Evolutionary conservation across 2,113 vertebrate species (phyloP).

Genomic region (Semnornis frantzii): DNA sequence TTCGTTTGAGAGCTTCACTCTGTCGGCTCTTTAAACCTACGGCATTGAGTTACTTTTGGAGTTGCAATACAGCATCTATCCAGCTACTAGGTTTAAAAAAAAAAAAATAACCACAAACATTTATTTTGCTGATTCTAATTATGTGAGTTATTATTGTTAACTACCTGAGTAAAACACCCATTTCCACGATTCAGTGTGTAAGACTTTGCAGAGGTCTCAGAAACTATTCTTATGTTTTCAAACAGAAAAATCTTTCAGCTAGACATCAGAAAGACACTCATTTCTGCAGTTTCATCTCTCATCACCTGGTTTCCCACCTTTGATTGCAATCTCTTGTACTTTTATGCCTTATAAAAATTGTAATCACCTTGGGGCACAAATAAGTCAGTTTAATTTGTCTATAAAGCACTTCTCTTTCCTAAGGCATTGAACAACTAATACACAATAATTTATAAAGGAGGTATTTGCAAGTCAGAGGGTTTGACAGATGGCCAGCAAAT

Average conservation of each 20-base stretch:
- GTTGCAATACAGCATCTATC: neutral
- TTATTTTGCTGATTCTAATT: neutral
- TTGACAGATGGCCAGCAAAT: neutral
- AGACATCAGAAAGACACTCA: neutral
- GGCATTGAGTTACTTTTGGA: neutral
- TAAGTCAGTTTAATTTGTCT: constrained; percentile 24
- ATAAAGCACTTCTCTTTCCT: neutral
- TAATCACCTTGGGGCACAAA: neutral
- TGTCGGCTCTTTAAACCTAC: no score
- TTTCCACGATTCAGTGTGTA: neutral
- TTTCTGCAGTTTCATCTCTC: neutral
- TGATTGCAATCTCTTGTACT: neutral
- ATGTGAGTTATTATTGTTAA: neutral
- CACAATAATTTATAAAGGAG: neutral
- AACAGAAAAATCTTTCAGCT: neutral
- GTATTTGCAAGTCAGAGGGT: neutral
- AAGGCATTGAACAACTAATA: neutral
- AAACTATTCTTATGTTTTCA: neutral
- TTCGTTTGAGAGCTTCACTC: no score
- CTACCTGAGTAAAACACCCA: neutral
- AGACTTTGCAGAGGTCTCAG: neutral
- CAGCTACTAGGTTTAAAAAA: neutral
- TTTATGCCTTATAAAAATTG: constrained; percentile 24
- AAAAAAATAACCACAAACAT: no score
- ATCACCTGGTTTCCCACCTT: neutral